Percentiles rank a stretch among this genome's conserved stretches.
These are phyloP conservation scores for Boloria selene DNA, from an alignment of 2,888 invertebrate genomes.

Conservation along the genomic window DNA sequence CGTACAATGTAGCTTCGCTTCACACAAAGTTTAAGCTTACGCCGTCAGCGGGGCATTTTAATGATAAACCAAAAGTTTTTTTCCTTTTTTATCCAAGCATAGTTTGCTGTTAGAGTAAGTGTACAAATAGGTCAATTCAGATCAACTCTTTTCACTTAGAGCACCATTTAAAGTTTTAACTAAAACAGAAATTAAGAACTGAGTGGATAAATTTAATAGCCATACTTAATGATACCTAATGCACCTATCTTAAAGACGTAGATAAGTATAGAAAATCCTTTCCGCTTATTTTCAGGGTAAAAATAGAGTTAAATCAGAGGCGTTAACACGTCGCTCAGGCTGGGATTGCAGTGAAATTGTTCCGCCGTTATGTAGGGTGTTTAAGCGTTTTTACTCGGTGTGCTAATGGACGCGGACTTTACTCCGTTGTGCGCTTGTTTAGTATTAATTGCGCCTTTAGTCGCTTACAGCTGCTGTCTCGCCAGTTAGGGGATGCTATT, in stretches of 20 bases:
- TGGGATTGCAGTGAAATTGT: slow-evolving; percentile 65
- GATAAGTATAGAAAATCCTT: slow-evolving; percentile 28
- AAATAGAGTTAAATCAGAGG: slow-evolving; percentile 69
- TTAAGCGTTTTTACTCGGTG: slow-evolving; percentile 56
- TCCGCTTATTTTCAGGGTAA: slow-evolving; percentile 49
- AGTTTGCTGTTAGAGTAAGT: background rate
- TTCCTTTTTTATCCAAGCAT: slow-evolving; percentile 23
- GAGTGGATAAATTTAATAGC: too few relatives aligned
- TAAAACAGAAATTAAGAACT: too few relatives aligned
- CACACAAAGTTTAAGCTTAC: slow-evolving; percentile 23
- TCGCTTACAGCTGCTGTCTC: slow-evolving; percentile 63
- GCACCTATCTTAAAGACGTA: background rate
- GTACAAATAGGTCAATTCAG: slow-evolving; percentile 3
- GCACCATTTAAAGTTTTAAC: too few relatives aligned
- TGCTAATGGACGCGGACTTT: slow-evolving; percentile 68
- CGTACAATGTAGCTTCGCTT: slow-evolving; percentile 24
- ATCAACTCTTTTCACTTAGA: background rate
- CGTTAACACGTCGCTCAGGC: slow-evolving; percentile 63
- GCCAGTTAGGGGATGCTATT: slow-evolving; percentile 42
- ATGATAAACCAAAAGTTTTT: slow-evolving; percentile 25
- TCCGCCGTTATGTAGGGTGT: slow-evolving; percentile 62
- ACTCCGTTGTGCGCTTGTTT: slow-evolving; percentile 66
- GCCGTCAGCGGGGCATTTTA: slow-evolving; percentile 30
- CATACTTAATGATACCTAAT: too few relatives aligned
- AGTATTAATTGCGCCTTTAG: slow-evolving; percentile 77